Evolutionary conservation across 92 coral and sea anemone species (phyloP), one percentile per base, ranked within the genome.

Genomic region (Umimayanthus kanabou): DNA sequence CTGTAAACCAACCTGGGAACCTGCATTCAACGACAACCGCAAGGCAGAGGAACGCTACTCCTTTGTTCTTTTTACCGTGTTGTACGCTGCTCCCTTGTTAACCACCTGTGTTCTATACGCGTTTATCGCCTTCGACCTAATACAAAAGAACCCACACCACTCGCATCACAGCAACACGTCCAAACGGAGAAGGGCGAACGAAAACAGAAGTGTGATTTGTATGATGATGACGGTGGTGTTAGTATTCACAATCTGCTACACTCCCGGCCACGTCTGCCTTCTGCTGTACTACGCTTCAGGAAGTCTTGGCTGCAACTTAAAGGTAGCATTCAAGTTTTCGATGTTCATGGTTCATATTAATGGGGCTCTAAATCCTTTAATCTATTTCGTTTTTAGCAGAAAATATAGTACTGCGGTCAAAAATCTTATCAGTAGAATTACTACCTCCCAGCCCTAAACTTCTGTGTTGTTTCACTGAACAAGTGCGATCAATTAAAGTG

Each of bases 331-430:
- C 40, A 82, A 40, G 22, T 6, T 82, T 39, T 82, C 86, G 9
- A 65, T 82, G 76, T 82, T 82, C 53, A 66, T 82, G 86, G 50
- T 70, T n/a, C 73, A 82, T 28, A 25, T 67, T 16, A 82, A 67
- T 69, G 86, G 86, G 9, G 86, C 86, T 42, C 39, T 82, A 11
- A 82, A 82, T 28, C 86, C 86, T 82, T 28, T 82, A 6, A 82
- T 82, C 9, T 82, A 82, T 67, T 82, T 82, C 40, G 53, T 65
- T 26, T 82, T 82, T 66, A 82, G 76, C 61, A 82, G 61, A 25
- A 82, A 66, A 25, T 82, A 82, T 43, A 45, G 85, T 26, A 66
- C 4, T 42, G 85, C 76, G 49, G 85, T 82, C 3, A 82, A 82
- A 82, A 20, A 15, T 2, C 61, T 82, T 26, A 33, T 82, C 22